These are phyloP conservation scores for Muscina levida DNA, from an alignment of 2,888 invertebrate genomes.

Conservation along the genomic window DNA sequence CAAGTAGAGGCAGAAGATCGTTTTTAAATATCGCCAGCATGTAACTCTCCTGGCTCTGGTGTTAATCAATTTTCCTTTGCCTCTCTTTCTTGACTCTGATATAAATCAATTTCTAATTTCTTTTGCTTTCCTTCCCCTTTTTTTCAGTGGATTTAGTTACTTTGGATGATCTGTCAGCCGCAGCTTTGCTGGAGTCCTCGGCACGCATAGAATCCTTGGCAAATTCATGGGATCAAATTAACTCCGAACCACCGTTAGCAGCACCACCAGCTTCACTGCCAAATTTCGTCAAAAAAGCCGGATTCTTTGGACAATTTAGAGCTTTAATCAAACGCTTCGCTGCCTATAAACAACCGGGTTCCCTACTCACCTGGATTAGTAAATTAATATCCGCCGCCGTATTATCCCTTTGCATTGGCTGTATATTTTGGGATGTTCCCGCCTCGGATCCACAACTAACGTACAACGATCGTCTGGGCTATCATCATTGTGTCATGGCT, in stretches of 20 bases:
- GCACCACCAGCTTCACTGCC: conserved; percentile 90
- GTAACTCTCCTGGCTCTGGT: too few relatives aligned
- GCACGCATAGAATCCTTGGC: conserved; percentile 95
- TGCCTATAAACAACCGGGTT: conserved; percentile 92
- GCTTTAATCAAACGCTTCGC: conserved; percentile 82
- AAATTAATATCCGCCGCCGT: conserved; percentile 89
- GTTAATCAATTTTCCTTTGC: too few relatives aligned
- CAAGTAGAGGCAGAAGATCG: too few relatives aligned
- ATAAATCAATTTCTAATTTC: neutral
- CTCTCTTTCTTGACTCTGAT: too few relatives aligned
- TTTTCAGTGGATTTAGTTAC: conserved; percentile 94
- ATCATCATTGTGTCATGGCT: conserved; percentile 90
- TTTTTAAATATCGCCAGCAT: too few relatives aligned
- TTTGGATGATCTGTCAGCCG: conserved; percentile 94
- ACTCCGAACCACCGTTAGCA: conserved; percentile 80
- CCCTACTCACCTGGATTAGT: conserved; percentile 88
- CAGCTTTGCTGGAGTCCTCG: conserved; percentile 96
- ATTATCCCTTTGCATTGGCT: conserved; percentile 91
- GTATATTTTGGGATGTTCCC: conserved; percentile 94
- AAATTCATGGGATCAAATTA: conserved; percentile 83
- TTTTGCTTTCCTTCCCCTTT: conserved; percentile 5
- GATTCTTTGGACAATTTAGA: conserved; percentile 85
- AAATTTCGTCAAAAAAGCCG: conserved; percentile 84
- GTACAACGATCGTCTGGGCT: conserved; percentile 90
- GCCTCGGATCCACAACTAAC: conserved; percentile 87